Conservation (phyloP, 2,113 vertebrate species). For the Morone saxatilis region DNA sequence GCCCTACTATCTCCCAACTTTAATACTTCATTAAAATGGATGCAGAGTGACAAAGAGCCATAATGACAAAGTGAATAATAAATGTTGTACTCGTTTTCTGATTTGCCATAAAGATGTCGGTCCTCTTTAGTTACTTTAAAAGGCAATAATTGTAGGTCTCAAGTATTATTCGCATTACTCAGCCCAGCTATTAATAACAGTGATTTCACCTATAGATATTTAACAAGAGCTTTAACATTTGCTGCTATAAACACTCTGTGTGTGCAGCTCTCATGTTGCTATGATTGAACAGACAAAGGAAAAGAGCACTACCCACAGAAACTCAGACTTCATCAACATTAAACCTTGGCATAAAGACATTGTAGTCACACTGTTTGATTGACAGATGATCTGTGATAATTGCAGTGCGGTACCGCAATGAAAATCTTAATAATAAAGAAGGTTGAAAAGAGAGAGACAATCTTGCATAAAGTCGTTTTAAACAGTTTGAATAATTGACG, state of each 20-base stretch:
- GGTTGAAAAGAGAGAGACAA: not conserved
- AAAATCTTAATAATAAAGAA: slow-evolving; percentile 21
- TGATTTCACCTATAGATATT: not conserved
- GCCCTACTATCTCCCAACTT: slow-evolving; percentile 8
- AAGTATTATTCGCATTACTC: not conserved
- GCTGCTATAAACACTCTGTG: not conserved
- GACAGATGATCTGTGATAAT: slow-evolving; percentile 28
- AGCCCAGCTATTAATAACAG: not conserved
- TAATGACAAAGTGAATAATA: slow-evolving; percentile 20
- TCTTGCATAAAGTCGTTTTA: not conserved
- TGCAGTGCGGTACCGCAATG: not conserved
- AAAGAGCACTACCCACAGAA: not conserved
- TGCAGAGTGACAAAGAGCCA: slow-evolving; percentile 4
- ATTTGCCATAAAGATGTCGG: not conserved
- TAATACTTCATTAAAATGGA: slow-evolving; percentile 38
- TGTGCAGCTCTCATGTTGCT: not conserved
- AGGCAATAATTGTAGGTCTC: not conserved
- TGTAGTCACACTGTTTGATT: slow-evolving; percentile 28
- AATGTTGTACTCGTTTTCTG: not conserved
- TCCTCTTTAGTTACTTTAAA: not conserved
- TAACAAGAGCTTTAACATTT: slow-evolving; percentile 5
- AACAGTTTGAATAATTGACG: not conserved
- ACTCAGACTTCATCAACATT: not conserved
- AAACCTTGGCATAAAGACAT: slow-evolving; percentile 2
- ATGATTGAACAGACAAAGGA: slow-evolving; percentile 8